Evolutionary conservation across 2,797 vertebrate species (phyloP), one percentile per base, ranked within the genome.

Genomic region (Acanthurus leucopareius): DNA sequence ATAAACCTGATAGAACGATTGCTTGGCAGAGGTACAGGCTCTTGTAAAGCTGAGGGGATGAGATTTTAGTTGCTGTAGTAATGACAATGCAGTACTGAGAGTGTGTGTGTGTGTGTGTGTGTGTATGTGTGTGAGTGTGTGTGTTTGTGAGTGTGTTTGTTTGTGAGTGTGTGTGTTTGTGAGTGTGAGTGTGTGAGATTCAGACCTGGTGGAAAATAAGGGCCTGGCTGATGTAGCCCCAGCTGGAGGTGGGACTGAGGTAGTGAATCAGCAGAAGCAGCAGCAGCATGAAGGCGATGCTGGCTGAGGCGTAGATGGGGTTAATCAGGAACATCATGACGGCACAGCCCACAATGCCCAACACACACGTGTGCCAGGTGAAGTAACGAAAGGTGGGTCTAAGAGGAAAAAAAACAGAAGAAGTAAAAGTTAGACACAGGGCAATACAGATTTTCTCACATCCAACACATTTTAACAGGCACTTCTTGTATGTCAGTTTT

Each of bases 311-410:
- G 0, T 97, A 97, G 92, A 97, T 97, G 0, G 97, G 94, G 54
- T 97, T 97, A 86, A 98, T 97, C 65, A 97, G 95, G 89, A 97
- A 97, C 95, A 98, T 97, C 97, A 98, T 97, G 84, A 97, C 74
- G 0, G 87, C 95, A 32, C 97, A 98, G 64, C 97, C 97, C 0
- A 97, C 78, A 1, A 97, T 97, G 69, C 97, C 97, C 86, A 97
- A 70, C 38, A 95, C 92, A 44, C 97, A 98, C 0, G 97, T 98
- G 73, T 97, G 94, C 97, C 97, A 97, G 49, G 96, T 97, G 91
- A 98, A 98, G 90, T 97, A 97, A 7, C 93, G 95, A 73, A 97
- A 97, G 3, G 96, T 98, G 53, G 97, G 97, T 90, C 97, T 97
- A 67, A 10, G 49, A 35, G 35, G 52, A 54, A n/a, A 58, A 68